Base-by-base conservation (phyloP, 2,797 vertebrate genomes). In the Ctenopoma multispine region DNA sequence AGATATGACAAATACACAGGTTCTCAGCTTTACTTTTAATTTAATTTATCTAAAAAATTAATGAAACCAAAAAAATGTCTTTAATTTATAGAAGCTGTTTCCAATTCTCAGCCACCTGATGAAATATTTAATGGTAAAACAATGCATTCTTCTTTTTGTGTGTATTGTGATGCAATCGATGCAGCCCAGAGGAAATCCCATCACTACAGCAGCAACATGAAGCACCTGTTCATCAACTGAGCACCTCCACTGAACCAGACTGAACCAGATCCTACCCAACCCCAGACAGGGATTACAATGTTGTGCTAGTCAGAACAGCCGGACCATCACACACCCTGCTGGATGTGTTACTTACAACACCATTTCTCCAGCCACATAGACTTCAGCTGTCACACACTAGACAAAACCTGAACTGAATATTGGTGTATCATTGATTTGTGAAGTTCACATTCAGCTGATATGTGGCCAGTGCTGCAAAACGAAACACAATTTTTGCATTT, bases 151-250 rank as follows among this genome's bases (percentile, higher is more conserved):
- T 57, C 15, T 58, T 7, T 20, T 15, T 44, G 1, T 34, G 55
- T 68, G 50, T 53, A 55, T 36, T 9, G 40, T 41, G 23, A 64
- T 15, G 44, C 36, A 40, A 49, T 5, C 57, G 34, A 46, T 1
- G 7, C 0, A 20, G 48, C 21, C 20, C 53, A 24, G 80, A 86
- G 77, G 84, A 71, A 77, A 81, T 76, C 79, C 87, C 68, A 24
- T 64, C 87, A 15, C 89, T 71, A 31, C 85, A 79, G 88, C 85
- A 79, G 78, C 18, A 24, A 76, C 75, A 57, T 65, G 67, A 67
- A 88, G 85, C 91, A 92, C 90, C 89, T 92, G 90, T 86, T 92
- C 84, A 41, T 72, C 77, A 27, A 56, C 69, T 12, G 55, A 77
- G 77, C 65, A 20, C 57, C 77, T 83, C 72, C 68, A 54, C 80